Conservation (phyloP, 1,140 invertebrate species). For the Maniola jurtina region DNA sequence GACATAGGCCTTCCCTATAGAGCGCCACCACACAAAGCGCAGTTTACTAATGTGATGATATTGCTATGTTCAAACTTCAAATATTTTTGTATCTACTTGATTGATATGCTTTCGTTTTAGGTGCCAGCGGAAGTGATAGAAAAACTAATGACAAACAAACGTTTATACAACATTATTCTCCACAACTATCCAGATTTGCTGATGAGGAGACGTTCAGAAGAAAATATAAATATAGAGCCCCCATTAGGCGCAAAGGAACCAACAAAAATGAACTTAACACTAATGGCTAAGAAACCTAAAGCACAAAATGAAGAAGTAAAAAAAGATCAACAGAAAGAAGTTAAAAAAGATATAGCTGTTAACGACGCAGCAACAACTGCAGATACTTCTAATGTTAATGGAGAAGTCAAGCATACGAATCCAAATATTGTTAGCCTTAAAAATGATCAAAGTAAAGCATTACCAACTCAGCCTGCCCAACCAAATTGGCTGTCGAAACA, state of each 20-base stretch:
- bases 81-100: background rate
- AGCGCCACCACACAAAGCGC: too few species aligned
- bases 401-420: conserved; percentile 26
- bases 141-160: conserved; percentile 63
- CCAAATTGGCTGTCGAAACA: conserved; percentile 51
- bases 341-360: conserved; percentile 20
- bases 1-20: too few species aligned
- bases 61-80: too few species aligned
- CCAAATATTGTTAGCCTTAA: background rate
- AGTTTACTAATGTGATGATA: too few species aligned
- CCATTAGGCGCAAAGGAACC: conserved; percentile 31
- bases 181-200: conserved; percentile 63
- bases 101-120: conserved; percentile 35
- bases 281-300: conserved; percentile 54
- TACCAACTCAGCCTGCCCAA: conserved; percentile 22
- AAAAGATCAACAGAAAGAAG: conserved; percentile 4
- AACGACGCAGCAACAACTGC: conserved; percentile 10
- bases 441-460: conserved; percentile 24
- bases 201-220: conserved; percentile 50
- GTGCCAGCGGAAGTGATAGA: conserved; percentile 68
- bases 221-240: conserved; percentile 45
- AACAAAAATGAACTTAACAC: conserved; percentile 48
- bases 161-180: conserved; percentile 62
- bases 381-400: background rate
- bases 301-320: conserved; percentile 5